Conservation (phyloP, 2,797 vertebrate species). For the Eidolon dupreanum region DNA sequence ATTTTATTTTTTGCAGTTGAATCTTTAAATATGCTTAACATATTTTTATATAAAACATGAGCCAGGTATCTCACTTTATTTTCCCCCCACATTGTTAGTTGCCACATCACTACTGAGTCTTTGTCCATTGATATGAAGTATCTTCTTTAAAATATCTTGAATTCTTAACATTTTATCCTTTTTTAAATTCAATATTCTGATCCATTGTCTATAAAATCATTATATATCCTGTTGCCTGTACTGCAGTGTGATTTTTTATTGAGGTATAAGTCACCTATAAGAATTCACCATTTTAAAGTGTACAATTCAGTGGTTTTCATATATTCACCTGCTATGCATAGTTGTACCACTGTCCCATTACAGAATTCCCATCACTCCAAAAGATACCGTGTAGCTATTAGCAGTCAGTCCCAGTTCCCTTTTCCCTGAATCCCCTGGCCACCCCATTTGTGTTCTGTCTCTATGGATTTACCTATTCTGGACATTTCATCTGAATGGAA, state of each 20-base stretch:
- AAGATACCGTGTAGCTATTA: neutral
- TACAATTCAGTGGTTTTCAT: neutral
- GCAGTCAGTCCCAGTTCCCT: neutral
- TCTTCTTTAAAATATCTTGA: conserved; percentile 30
- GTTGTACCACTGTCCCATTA: neutral
- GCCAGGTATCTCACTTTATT: neutral
- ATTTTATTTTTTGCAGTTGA: conserved; percentile 32
- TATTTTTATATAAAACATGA: conserved; percentile 43
- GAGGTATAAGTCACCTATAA: neutral
- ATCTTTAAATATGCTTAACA: neutral
- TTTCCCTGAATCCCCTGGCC: neutral
- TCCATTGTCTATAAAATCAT: neutral
- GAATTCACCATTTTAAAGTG: neutral
- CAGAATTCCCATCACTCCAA: neutral
- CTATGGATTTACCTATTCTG: neutral
- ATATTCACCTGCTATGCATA: neutral
- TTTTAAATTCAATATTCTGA: conserved; percentile 34
- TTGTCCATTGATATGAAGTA: neutral
- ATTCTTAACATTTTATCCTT: neutral
- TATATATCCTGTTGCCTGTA: neutral
- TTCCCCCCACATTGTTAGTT: neutral
- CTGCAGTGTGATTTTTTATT: neutral
- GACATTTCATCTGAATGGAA: conserved; percentile 3
- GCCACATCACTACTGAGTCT: neutral
- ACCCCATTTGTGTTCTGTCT: neutral